Evolutionary conservation across 2,797 vertebrate species (phyloP).

Genomic region (Tokudaia tokunoshimensis): DNA sequence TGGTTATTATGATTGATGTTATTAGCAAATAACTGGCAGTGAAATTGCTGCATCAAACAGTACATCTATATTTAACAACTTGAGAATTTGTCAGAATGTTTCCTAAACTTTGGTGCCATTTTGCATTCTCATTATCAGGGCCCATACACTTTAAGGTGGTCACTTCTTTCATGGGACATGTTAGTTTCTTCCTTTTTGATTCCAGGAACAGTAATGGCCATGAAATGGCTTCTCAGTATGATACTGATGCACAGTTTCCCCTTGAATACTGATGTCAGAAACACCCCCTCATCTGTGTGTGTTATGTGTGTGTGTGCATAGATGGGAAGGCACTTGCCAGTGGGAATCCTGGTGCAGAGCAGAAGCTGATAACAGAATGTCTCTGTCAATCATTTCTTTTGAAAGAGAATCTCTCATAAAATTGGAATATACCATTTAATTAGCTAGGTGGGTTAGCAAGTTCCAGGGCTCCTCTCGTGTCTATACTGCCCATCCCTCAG

Average conservation of each 20-base stretch:
- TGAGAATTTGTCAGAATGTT: neutral
- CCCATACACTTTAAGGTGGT: neutral
- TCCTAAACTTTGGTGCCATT: neutral
- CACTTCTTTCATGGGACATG: neutral
- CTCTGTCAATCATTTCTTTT: neutral
- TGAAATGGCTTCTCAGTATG: neutral
- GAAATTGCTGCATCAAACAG: neutral
- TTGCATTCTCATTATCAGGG: neutral
- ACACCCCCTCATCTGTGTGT: neutral
- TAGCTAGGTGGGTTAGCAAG: neutral
- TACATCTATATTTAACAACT: conserved; percentile 4
- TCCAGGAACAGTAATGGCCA: neutral
- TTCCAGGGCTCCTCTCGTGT: neutral
- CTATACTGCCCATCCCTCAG: neutral
- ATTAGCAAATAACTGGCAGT: conserved; percentile 9
- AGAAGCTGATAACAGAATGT: neutral
- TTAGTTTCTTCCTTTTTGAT: neutral
- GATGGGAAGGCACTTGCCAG: neutral
- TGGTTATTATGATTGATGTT: neutral
- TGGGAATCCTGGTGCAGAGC: neutral
- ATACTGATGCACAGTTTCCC: neutral
- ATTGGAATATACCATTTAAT: neutral
- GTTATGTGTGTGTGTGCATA: neutral
- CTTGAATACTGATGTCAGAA: neutral
- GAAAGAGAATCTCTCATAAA: neutral